These are phyloP conservation scores for Manis pentadactyla DNA, from an alignment of 2,797 vertebrate species.

Conservation along the genomic window DNA sequence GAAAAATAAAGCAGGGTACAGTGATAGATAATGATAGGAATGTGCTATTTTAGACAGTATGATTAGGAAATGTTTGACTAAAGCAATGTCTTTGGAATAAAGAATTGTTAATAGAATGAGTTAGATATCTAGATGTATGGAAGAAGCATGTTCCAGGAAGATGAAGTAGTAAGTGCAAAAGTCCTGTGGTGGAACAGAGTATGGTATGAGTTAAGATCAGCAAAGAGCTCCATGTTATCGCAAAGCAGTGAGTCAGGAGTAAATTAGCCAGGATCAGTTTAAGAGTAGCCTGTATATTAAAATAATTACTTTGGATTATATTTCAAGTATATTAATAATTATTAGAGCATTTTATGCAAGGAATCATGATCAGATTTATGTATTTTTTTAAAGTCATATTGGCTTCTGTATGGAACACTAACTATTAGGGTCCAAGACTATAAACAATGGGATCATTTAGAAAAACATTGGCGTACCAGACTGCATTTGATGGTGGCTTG, in stretches of 20 bases:
- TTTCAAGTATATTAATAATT: not conserved
- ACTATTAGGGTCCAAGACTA: not conserved
- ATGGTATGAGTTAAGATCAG: not conserved
- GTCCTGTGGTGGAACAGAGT: not conserved
- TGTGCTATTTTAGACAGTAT: not conserved
- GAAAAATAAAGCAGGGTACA: not conserved
- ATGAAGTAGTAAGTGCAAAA: not conserved
- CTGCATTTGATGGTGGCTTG: not conserved
- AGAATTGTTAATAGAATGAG: not conserved
- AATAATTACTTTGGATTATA: not conserved
- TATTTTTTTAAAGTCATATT: not conserved
- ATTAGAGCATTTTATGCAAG: not conserved
- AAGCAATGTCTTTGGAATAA: not conserved
- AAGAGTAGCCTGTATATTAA: not conserved
- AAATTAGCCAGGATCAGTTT: not conserved
- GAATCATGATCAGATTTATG: not conserved
- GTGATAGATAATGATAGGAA: not conserved
- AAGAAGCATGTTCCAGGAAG: not conserved
- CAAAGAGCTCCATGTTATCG: not conserved
- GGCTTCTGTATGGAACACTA: not conserved
- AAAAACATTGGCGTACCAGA: not conserved
- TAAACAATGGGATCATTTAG: not conserved
- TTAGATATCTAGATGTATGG: not conserved
- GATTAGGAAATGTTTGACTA: not conserved
- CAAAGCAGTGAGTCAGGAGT: not conserved